Conservation (phyloP, 92 coral and sea anemone genomes). For the Epizoanthus ramosus region DNA sequence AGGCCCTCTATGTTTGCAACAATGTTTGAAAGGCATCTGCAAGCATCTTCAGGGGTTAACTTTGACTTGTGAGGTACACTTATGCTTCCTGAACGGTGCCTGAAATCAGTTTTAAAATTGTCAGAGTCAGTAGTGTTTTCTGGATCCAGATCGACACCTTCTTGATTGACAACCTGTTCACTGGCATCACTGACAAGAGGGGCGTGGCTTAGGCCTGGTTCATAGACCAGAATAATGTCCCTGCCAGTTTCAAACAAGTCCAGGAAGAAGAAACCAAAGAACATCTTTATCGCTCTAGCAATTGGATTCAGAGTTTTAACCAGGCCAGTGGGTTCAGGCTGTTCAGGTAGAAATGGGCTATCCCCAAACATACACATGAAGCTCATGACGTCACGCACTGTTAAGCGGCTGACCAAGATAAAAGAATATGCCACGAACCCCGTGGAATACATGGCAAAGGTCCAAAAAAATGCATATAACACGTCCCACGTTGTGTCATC, state of each 20-base stretch:
- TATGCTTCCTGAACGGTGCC: constrained; percentile 57
- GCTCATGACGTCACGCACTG: constrained; percentile 77
- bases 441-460: constrained; percentile 76
- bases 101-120: constrained; percentile 23
- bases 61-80: constrained; percentile 59
- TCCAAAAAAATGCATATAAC: constrained; percentile 80
- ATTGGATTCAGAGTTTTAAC: constrained; percentile 51
- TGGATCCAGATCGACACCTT: constrained; percentile 42
- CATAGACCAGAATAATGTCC: constrained; percentile 71
- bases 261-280: constrained; percentile 71
- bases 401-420: constrained; percentile 76
- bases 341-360: constrained; percentile 69
- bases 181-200: constrained; percentile 1
- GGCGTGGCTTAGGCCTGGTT: constrained; percentile 28
- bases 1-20: constrained; percentile 69
- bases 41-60: constrained; percentile 67
- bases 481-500: constrained; percentile 60
- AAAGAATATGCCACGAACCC: constrained; percentile 86
- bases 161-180: neutral
- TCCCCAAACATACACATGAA: constrained; percentile 89
- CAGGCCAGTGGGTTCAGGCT: constrained; percentile 40
- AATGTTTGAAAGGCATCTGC: constrained; percentile 66
- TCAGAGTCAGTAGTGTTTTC: constrained; percentile 15
- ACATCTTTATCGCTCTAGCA: constrained; percentile 33
- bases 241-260: constrained; percentile 74